These are phyloP conservation scores for Ptychadena robeensis DNA, from an alignment of 2,797 vertebrate species.

Conservation along the genomic window DNA sequence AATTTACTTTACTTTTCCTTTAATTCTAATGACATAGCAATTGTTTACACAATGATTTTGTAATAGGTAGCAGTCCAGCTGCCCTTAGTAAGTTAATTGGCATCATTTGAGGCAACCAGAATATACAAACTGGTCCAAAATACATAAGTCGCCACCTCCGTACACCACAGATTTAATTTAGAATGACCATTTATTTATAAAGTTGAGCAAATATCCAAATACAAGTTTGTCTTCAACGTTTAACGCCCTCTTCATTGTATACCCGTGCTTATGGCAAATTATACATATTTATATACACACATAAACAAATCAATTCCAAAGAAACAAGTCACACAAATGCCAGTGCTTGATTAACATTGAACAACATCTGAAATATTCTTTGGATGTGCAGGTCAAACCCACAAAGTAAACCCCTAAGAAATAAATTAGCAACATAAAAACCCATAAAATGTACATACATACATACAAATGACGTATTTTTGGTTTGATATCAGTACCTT, in stretches of 20 bases:
- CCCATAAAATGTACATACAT: conserved; percentile 58
- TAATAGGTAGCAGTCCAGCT: conserved; percentile 54
- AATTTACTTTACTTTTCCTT: conserved; percentile 29
- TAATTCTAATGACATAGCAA: neutral
- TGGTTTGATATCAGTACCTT: conserved; percentile 81
- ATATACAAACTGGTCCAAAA: conserved; percentile 17
- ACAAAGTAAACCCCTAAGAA: conserved; percentile 81
- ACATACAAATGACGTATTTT: conserved; percentile 75
- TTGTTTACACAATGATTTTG: conserved; percentile 33
- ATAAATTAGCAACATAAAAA: conserved; percentile 82
- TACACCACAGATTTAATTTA: conserved; percentile 54
- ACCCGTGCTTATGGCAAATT: conserved; percentile 84
- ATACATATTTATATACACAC: conserved; percentile 79
- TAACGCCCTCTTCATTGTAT: conserved; percentile 79
- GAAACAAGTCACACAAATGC: conserved; percentile 83
- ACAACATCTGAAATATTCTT: conserved; percentile 83
- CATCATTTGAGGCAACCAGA: conserved; percentile 33
- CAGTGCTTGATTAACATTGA: conserved; percentile 85
- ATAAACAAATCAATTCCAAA: conserved; percentile 63
- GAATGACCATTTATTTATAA: conserved; percentile 61
- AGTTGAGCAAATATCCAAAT: conserved; percentile 79
- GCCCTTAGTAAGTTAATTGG: conserved; percentile 38
- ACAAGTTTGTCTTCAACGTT: conserved; percentile 79
- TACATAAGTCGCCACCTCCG: conserved; percentile 32
- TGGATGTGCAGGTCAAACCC: conserved; percentile 88